A percentile compares a stretch with the other conserved stretches of the same genome.
Conservation (phyloP, 2,888 invertebrate species). For the Phaedon cochleariae region DNA sequence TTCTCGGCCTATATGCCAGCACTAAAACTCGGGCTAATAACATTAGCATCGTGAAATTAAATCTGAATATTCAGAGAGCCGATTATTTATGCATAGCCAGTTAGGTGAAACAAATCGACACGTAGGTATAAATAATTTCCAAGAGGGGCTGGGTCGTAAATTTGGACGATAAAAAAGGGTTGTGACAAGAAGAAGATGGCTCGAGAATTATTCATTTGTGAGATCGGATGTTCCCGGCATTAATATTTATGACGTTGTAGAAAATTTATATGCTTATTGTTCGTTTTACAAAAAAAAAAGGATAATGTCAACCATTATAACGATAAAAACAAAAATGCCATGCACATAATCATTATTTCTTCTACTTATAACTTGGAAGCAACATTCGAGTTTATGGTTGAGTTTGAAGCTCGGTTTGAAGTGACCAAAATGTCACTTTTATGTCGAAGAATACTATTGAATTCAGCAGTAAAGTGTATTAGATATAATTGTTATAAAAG, state of each 20-base stretch:
- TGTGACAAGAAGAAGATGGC: constrained; percentile 15
- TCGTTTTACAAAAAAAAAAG: background rate
- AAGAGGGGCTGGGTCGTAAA: constrained; percentile 24
- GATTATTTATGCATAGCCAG: constrained; percentile 30
- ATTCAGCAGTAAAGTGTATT: no score
- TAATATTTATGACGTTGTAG: constrained; percentile 14
- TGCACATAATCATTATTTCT: no score
- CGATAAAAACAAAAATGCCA: no score
- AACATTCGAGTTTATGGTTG: no score
- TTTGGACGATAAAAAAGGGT: constrained; percentile 16
- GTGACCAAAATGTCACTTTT: no score
- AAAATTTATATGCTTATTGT: constrained; percentile 17
- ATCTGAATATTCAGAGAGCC: constrained; percentile 28
- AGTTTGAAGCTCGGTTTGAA: no score
- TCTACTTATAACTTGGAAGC: no score
- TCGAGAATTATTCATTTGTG: constrained; percentile 23
- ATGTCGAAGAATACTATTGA: no score
- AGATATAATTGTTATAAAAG: no score
- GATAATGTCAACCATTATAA: no score
- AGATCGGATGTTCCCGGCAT: constrained; percentile 2
- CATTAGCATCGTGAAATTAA: constrained; percentile 29
- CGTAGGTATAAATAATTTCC: constrained; percentile 18
- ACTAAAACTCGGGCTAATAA: constrained; percentile 14
- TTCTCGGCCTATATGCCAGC: background rate
- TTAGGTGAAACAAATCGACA: constrained; percentile 28